Base-by-base conservation (phyloP, 2,113 vertebrate species). In the Stercorarius parasiticus region DNA sequence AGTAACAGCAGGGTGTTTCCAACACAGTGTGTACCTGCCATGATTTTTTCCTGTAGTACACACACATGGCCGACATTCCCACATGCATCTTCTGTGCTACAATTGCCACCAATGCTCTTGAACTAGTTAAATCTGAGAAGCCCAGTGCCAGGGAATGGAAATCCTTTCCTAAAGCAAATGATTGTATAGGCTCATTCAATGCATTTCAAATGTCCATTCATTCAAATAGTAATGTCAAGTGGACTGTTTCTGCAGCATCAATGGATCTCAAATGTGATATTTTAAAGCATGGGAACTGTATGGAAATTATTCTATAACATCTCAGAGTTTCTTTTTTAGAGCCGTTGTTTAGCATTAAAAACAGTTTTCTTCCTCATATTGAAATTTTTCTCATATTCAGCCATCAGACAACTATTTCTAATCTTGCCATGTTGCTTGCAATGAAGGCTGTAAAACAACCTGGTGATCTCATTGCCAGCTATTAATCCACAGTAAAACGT, bases 81-180 rank as follows among this genome's bases (percentile, higher is more conserved):
- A 16, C 2, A 1, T 16, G 14, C 0, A 0, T n/a, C 25, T 42
- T 40, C 15, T 38, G 50, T 84, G n/a, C 32, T 84, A 59, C 1
- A 0, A 5, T 12, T 66, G 43, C 58, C 49, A 70, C 36, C 83
- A 67, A 13, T 55, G 34, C 32, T 66, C 22, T 82, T 36, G 9
- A 74, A 21, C 23, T 89, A 71, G 72, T 53, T 62, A 89, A 94
- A 73, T 65, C 53, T 25, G 47, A 82, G 71, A 65, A 91, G 27
- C 15, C n/a, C 9, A 43, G 14, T 34, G 29, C 26, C 40, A 69
- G 36, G 64, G 19, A 84, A 59, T 34, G 29, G 52, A 88, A 83
- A 70, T 64, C 40, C 36, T 78, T 93, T 70, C 64, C 67, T 18
- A 22, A 55, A 56, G 16, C 17, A 70, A 78, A 62, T 58, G 5